phyloP scores from a whole-genome alignment of 2,888 invertebrate species.

The Limenitis camilla region DNA sequence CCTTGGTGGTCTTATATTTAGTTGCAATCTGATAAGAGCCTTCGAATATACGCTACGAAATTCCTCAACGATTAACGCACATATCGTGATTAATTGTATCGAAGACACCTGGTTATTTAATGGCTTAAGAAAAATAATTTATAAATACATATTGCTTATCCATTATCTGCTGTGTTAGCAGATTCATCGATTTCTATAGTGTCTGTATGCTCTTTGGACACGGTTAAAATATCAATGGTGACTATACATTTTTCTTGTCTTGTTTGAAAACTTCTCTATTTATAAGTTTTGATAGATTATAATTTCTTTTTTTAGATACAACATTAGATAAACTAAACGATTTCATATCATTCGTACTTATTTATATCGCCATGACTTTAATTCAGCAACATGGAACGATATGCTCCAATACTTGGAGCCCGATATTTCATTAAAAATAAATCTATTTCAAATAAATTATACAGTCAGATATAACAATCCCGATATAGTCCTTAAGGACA shows the following conservation, averaged over 20 bases:
- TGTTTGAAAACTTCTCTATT: background rate
- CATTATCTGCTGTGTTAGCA: background rate
- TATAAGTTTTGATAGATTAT: background rate
- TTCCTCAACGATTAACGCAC: background rate
- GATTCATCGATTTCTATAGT: no score
- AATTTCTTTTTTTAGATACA: no score
- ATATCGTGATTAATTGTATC: conserved; percentile 2
- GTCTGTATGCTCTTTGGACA: no score
- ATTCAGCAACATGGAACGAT: no score
- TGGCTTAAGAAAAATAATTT: background rate
- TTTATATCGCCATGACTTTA: no score
- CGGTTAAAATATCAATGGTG: no score
- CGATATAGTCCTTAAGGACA: conserved; percentile 73
- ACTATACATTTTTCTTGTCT: no score
- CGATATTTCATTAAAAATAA: no score
- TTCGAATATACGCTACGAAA: background rate
- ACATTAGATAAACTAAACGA: no score
- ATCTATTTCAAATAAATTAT: no score
- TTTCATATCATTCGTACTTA: no score
- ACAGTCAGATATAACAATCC: conserved; percentile 69
- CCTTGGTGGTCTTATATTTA: background rate
- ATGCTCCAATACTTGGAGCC: no score
- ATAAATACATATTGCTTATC: background rate
- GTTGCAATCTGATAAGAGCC: background rate
- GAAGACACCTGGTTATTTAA: background rate